These are phyloP conservation scores for Oceanites oceanicus DNA, from an alignment of 2,113 vertebrate genomes.

Conservation along the genomic window DNA sequence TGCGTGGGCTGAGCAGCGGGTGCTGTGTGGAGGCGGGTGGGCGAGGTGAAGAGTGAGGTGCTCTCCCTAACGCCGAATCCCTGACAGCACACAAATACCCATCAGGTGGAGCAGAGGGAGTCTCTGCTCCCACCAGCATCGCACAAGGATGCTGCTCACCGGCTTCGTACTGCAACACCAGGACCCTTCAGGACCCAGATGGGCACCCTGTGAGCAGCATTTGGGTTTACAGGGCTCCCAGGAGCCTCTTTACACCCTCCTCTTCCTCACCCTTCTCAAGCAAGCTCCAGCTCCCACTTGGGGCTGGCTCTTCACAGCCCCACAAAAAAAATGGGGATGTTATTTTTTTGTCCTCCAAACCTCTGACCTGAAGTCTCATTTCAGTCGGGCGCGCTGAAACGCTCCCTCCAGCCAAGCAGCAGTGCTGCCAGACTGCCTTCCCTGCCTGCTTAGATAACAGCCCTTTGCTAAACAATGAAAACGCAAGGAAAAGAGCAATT, in stretches of 20 bases:
- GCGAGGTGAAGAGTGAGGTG: background rate
- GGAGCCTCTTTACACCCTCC: background rate
- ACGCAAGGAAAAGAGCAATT: slow-evolving; percentile 10
- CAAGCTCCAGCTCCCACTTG: fast-evolving
- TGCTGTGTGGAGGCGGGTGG: fast-evolving
- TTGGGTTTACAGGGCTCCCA: background rate
- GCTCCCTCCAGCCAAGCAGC: background rate
- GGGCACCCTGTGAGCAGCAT: background rate
- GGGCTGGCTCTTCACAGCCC: background rate
- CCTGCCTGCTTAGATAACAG: background rate
- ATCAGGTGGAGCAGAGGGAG: background rate
- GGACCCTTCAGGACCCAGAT: background rate
- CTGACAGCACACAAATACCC: background rate
- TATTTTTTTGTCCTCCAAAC: background rate
- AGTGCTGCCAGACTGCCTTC: background rate
- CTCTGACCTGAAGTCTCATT: background rate
- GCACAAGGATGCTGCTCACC: fast-evolving
- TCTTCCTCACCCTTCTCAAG: background rate
- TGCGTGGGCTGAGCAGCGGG: background rate
- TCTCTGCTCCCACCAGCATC: background rate
- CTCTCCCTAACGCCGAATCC: fast-evolving
- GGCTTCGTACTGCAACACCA: background rate
- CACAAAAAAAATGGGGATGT: fast-evolving
- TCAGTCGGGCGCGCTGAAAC: fast-evolving
- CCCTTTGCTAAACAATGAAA: background rate